Evolutionary conservation across 2,113 vertebrate genomes (phyloP).

Genomic region (Camelus bactrianus): DNA sequence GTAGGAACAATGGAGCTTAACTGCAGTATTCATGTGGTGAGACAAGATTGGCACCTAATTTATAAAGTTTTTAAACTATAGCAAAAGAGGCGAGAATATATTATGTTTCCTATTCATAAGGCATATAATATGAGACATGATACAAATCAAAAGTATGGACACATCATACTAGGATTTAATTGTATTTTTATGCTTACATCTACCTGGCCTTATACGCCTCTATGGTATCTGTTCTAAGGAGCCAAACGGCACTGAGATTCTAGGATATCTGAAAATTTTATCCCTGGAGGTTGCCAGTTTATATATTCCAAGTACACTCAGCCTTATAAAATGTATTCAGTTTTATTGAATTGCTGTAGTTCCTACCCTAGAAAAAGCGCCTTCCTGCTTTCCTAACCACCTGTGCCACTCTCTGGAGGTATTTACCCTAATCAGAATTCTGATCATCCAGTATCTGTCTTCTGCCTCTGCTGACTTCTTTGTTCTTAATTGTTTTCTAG

Average conservation of each 20-base stretch:
- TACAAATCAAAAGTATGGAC: constrained; percentile 2
- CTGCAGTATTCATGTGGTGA: background rate
- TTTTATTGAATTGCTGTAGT: background rate
- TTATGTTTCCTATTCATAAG: constrained; percentile 26
- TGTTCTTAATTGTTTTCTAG: background rate
- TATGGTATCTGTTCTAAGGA: background rate
- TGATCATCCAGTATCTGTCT: background rate
- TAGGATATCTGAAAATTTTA: background rate
- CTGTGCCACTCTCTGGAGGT: background rate
- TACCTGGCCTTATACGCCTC: background rate
- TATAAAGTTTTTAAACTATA: constrained; percentile 9
- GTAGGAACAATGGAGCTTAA: background rate
- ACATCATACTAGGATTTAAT: background rate
- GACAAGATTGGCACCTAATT: background rate
- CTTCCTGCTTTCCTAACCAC: background rate
- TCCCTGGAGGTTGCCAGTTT: background rate
- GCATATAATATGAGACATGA: background rate
- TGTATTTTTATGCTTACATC: background rate
- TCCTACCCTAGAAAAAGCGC: background rate
- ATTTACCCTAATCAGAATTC: background rate
- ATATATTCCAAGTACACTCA: background rate
- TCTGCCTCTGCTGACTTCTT: background rate
- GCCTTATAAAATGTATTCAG: background rate
- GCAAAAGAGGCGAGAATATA: background rate
- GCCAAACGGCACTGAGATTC: background rate